Evolutionary conservation across 2,888 invertebrate genomes (phyloP).

Genomic region (Ctenicera cuprea): DNA sequence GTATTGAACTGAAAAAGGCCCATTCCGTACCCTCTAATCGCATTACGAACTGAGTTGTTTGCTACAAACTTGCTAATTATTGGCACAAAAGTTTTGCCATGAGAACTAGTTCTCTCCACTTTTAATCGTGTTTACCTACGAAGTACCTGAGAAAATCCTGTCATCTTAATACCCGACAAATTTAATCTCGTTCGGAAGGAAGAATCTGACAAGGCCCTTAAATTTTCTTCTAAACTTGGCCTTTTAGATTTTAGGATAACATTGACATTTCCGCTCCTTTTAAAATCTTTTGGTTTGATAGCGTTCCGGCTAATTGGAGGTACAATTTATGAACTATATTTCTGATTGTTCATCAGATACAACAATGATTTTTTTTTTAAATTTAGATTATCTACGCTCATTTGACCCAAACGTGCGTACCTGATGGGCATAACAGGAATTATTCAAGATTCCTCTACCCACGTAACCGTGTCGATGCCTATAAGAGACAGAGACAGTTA

Average conservation of each 20-base stretch:
- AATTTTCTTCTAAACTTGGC: neutral
- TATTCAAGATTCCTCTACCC: no score
- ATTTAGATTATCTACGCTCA: no score
- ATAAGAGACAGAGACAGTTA: neutral
- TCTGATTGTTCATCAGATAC: no score
- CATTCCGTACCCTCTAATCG: slow-evolving; percentile 68
- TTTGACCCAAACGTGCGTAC: no score
- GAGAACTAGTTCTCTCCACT: slow-evolving; percentile 55
- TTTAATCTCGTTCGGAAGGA: slow-evolving; percentile 52
- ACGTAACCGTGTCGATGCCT: no score
- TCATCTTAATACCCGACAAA: slow-evolving; percentile 55
- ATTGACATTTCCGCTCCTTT: neutral
- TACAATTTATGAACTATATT: no score
- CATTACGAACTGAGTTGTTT: slow-evolving; percentile 62
- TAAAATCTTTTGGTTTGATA: no score
- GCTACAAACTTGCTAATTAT: slow-evolving; percentile 56
- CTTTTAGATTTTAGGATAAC: slow-evolving; percentile 18
- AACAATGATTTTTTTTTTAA: no score
- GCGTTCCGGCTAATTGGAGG: no score
- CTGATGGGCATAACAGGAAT: no score
- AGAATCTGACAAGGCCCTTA: neutral
- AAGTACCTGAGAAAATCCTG: slow-evolving; percentile 57
- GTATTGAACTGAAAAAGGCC: slow-evolving; percentile 68
- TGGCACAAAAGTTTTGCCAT: slow-evolving; percentile 39
- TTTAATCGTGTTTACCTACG: slow-evolving; percentile 58